These are phyloP conservation scores for Adineta ricciae DNA, from an alignment of 2,888 invertebrate genomes.

Conservation along the genomic window DNA sequence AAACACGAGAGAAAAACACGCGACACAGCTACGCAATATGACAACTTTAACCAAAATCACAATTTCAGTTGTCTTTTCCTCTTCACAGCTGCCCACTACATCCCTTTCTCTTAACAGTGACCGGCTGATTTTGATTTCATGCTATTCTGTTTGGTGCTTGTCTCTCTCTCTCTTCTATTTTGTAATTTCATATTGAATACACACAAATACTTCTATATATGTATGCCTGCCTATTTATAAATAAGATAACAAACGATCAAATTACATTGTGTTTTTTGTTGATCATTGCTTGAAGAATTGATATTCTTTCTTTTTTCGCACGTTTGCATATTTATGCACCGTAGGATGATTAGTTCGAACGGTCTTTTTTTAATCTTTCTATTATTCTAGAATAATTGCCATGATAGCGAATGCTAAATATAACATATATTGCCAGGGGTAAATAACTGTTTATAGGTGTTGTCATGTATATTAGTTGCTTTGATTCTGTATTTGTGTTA, in stretches of 20 bases:
- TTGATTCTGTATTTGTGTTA: too few relatives aligned
- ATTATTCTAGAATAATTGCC: background rate
- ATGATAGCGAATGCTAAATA: background rate
- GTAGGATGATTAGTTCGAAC: background rate
- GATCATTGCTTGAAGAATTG: background rate
- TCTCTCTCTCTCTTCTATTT: background rate
- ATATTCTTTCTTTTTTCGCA: background rate
- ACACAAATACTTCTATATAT: background rate
- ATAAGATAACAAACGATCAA: background rate
- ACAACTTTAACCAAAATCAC: background rate
- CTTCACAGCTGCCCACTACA: background rate
- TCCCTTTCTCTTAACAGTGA: background rate
- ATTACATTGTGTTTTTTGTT: background rate
- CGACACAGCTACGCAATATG: too few relatives aligned
- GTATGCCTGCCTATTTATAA: background rate
- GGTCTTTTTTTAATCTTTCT: background rate
- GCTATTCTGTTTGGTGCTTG: background rate
- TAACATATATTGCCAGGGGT: background rate
- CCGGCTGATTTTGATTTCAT: background rate
- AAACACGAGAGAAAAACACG: background rate
- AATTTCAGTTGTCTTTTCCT: background rate
- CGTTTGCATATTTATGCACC: background rate
- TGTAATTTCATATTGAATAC: background rate
- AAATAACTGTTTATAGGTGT: background rate
- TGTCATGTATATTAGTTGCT: too few relatives aligned